Evolutionary conservation across 2,888 invertebrate species (phyloP).

Genomic region (Ernsta delagoae): DNA sequence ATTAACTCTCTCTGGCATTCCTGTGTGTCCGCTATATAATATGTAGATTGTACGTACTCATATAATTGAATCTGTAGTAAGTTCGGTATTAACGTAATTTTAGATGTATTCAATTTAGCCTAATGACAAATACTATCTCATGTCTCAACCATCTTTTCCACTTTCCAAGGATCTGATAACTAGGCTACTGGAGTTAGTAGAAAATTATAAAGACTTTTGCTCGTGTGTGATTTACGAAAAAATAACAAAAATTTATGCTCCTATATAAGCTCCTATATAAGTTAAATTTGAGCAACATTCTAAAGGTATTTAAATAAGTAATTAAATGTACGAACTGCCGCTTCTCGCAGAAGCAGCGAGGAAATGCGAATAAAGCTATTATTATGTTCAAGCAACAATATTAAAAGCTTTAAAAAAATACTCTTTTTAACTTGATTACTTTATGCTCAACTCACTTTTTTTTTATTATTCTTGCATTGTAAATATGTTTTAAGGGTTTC

Average conservation of each 20-base stretch:
- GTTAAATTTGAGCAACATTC: not conserved
- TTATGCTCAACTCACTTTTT: not conserved
- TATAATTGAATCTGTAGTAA: no score
- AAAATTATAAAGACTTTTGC: no score
- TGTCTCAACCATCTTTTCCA: no score
- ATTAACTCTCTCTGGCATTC: not conserved
- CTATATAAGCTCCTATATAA: not conserved
- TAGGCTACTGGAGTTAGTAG: no score
- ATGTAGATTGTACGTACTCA: not conserved
- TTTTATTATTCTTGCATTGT: not conserved
- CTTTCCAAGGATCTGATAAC: no score
- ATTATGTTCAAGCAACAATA: slow-evolving; percentile 8
- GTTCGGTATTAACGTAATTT: no score
- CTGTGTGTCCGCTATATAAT: not conserved
- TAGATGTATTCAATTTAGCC: no score
- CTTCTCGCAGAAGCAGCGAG: slow-evolving; percentile 1
- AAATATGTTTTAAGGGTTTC: not conserved
- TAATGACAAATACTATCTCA: no score
- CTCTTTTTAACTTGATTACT: slow-evolving; percentile 8
- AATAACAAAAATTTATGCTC: no score
- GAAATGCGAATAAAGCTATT: not conserved
- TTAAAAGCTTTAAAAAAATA: slow-evolving; percentile 9
- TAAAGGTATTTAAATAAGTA: slow-evolving; percentile 15
- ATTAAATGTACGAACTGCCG: slow-evolving; percentile 4
- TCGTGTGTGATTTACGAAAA: no score